Evolutionary conservation across 1,140 invertebrate genomes (phyloP).

Genomic region (Neodiprion fabricii): DNA sequence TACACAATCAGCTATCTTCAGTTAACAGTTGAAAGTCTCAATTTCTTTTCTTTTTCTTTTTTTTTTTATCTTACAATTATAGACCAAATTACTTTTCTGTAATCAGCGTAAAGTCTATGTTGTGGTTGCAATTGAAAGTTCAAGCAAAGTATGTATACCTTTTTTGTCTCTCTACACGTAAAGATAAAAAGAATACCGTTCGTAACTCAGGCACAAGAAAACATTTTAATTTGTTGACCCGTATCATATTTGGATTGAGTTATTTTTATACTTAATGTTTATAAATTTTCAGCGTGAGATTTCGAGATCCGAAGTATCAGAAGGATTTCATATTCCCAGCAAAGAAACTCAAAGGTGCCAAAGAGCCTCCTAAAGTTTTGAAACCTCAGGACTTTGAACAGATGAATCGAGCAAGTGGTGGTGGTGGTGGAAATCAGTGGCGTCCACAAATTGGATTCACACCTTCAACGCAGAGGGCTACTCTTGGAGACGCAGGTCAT

Average conservation of each 20-base stretch:
- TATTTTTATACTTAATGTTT: slow-evolving; percentile 33
- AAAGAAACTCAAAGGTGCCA: slow-evolving; percentile 70
- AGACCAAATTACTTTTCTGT: too few relatives aligned
- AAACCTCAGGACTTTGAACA: slow-evolving; percentile 80
- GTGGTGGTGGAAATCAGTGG: slow-evolving; percentile 68
- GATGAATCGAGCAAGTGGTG: slow-evolving; percentile 66
- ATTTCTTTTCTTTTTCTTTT: slow-evolving; percentile 21
- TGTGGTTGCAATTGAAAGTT: too few relatives aligned
- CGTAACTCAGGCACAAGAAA: too few relatives aligned
- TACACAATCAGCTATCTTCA: not conserved
- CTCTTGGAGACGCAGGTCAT: slow-evolving; percentile 71
- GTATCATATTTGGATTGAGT: too few relatives aligned
- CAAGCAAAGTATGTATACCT: too few relatives aligned
- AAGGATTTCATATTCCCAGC: slow-evolving; percentile 82
- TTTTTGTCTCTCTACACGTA: too few relatives aligned
- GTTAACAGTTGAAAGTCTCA: not conserved
- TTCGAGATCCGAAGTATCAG: slow-evolving; percentile 81
- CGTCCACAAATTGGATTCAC: slow-evolving; percentile 78
- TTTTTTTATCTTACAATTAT: too few relatives aligned
- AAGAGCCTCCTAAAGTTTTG: slow-evolving; percentile 76
- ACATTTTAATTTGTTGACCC: too few relatives aligned
- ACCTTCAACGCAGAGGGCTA: slow-evolving; percentile 66
- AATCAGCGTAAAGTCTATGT: too few relatives aligned
- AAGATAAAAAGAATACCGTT: too few relatives aligned
- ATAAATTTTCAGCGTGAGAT: slow-evolving; percentile 73